phyloP scores from a whole-genome alignment of 2,888 invertebrate genomes.

The Leucophenga montana region DNA sequence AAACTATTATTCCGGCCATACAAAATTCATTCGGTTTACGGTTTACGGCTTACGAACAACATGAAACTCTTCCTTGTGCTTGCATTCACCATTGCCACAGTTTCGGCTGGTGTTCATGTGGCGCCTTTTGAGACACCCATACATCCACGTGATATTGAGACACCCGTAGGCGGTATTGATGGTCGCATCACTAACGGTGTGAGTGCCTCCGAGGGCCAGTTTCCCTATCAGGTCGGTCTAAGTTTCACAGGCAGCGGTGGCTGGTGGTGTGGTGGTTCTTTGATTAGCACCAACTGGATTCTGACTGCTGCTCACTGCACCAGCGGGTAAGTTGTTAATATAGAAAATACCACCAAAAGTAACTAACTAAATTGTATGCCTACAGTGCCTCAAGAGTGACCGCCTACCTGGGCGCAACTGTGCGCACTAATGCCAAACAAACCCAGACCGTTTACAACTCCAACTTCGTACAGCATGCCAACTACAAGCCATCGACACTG shows the following conservation, averaged over 20 bases:
- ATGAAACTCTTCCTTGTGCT: constrained; percentile 40
- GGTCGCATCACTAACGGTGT: constrained; percentile 65
- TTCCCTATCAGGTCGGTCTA: constrained; percentile 65
- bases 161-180: constrained; percentile 38
- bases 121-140: not conserved
- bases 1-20: no score
- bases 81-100: constrained; percentile 48
- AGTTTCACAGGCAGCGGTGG: constrained; percentile 49
- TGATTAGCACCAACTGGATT: constrained; percentile 53
- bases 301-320: constrained; percentile 68
- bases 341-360: no score
- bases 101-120: constrained; percentile 45
- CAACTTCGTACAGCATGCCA: constrained; percentile 69
- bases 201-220: constrained; percentile 51
- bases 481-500: constrained; percentile 53
- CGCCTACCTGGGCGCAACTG: constrained; percentile 57
- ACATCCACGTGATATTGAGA: constrained; percentile 31
- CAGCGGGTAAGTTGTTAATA: constrained; percentile 8
- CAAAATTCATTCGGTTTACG: no score
- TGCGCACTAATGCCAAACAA: constrained; percentile 54
- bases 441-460: constrained; percentile 49
- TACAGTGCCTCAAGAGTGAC: constrained; percentile 46
- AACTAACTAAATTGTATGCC: constrained; percentile 51
- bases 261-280: constrained; percentile 66
- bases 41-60: not conserved